phyloP scores from a whole-genome alignment of 2,113 vertebrate genomes.

The Theropithecus gelada region DNA sequence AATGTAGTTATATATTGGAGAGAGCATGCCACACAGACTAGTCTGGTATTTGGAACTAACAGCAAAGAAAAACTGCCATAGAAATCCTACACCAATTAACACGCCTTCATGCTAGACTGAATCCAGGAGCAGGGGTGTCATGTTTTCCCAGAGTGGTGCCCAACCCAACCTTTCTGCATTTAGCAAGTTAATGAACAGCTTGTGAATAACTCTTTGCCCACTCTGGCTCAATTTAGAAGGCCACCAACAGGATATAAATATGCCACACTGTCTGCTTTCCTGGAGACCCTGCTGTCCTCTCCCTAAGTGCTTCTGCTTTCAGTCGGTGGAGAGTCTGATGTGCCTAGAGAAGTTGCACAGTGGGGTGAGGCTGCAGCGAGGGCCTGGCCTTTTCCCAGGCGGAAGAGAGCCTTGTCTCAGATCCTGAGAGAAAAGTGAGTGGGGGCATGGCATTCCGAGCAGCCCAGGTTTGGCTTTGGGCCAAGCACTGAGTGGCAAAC shows the following conservation, averaged over 20 bases:
- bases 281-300: not conserved
- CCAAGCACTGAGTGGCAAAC: slow-evolving; percentile 69
- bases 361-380: not conserved
- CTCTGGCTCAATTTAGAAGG: slow-evolving; percentile 53
- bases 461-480: slow-evolving; percentile 59
- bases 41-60: slow-evolving; percentile 36
- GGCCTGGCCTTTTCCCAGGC: not conserved
- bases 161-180: slow-evolving; percentile 39
- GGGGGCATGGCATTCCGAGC: slow-evolving; percentile 55
- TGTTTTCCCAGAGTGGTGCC: slow-evolving; percentile 50
- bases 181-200: slow-evolving; percentile 73
- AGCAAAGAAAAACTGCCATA: slow-evolving; percentile 67
- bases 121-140: slow-evolving; percentile 59
- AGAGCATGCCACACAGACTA: slow-evolving; percentile 14
- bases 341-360: not conserved
- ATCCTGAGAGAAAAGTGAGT: slow-evolving; percentile 16
- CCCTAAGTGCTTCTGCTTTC: not conserved
- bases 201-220: slow-evolving; percentile 49
- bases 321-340: not conserved
- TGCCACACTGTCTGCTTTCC: not conserved
- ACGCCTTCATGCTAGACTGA: slow-evolving; percentile 60
- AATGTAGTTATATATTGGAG: not conserved
- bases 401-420: slow-evolving; percentile 12
- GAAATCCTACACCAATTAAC: slow-evolving; percentile 68
- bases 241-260: not conserved